Percentiles rank a stretch among this genome's conserved stretches.
Evolutionary conservation across 2,797 vertebrate genomes (phyloP).

Genomic region (Enteromius trimaculatus): DNA sequence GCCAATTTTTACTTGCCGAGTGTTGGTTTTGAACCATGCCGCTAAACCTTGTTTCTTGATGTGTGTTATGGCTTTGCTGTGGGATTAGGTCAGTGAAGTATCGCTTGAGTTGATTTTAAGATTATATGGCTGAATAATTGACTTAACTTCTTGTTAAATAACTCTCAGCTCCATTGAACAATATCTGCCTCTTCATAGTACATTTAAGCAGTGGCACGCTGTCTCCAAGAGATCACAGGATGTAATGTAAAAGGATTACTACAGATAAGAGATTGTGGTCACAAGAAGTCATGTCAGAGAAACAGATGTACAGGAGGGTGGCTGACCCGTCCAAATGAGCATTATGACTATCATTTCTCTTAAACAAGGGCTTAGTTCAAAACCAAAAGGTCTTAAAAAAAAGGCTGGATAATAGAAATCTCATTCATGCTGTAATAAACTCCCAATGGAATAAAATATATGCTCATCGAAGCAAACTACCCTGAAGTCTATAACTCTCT

Average conservation of each 20-base stretch:
- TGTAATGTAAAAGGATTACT: slow-evolving; percentile 41
- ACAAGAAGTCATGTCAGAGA: slow-evolving; percentile 9
- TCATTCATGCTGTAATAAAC: slow-evolving; percentile 7
- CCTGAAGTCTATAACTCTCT: slow-evolving; percentile 10
- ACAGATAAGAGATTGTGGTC: slow-evolving; percentile 35
- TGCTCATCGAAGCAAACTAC: not conserved
- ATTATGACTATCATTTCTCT: not conserved
- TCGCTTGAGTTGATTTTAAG: slow-evolving; percentile 16
- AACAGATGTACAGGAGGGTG: slow-evolving; percentile 9
- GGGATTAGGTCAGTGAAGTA: slow-evolving; percentile 7
- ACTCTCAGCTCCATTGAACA: slow-evolving; percentile 11
- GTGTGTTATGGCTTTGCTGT: slow-evolving; percentile 32
- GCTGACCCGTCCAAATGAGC: slow-evolving; percentile 1
- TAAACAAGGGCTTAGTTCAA: slow-evolving; percentile 27
- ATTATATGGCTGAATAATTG: slow-evolving; percentile 36
- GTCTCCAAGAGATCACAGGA: slow-evolving; percentile 24
- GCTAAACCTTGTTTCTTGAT: slow-evolving; percentile 12
- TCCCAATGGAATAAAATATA: slow-evolving; percentile 22
- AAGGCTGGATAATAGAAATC: slow-evolving; percentile 28
- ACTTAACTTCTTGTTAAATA: slow-evolving; percentile 25
- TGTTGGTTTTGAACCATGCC: not conserved
- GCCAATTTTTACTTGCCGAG: not conserved
- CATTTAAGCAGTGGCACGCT: slow-evolving; percentile 5
- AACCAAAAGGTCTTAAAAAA: slow-evolving; percentile 24
- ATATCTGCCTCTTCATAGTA: slow-evolving; percentile 9